A percentile compares a stretch with the other conserved stretches of the same genome.
Conservation (phyloP, 1,140 invertebrate genomes). For the Orchesella cincta region DNA sequence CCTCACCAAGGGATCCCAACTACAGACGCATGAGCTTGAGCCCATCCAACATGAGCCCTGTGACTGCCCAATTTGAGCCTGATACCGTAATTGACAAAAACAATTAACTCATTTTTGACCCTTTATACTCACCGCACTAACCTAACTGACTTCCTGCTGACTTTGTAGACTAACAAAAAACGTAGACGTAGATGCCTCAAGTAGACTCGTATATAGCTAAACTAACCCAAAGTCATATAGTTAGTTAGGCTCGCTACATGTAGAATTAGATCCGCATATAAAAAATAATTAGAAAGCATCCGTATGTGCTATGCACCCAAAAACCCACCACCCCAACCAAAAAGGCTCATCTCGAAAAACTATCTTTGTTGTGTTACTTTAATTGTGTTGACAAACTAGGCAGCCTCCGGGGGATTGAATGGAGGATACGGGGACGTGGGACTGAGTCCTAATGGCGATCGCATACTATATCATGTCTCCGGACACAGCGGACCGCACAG, state of each 20-base stretch:
- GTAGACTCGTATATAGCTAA: too few relatives aligned
- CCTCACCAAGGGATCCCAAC: constrained; percentile 36
- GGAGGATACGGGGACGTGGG: constrained; percentile 32
- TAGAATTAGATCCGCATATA: too few relatives aligned
- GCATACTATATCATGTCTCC: constrained; percentile 59
- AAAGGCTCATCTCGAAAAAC: background rate
- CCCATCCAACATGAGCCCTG: background rate
- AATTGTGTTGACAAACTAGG: background rate
- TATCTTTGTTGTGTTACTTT: background rate
- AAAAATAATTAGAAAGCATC: too few relatives aligned
- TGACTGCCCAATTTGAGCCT: constrained; percentile 4
- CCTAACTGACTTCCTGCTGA: constrained; percentile 2
- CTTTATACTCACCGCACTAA: background rate
- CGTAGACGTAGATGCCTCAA: too few relatives aligned
- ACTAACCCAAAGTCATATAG: too few relatives aligned
- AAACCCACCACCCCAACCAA: too few relatives aligned
- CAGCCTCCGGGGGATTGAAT: constrained; percentile 24
- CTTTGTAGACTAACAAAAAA: too few relatives aligned
- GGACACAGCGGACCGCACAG: constrained; percentile 78
- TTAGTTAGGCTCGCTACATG: too few relatives aligned
- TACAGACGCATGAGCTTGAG: constrained; percentile 7
- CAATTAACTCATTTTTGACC: background rate
- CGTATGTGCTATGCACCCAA: too few relatives aligned
- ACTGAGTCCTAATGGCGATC: constrained; percentile 55
- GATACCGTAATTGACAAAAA: constrained; percentile 16